These are phyloP conservation scores for Metallyticus violacea DNA, from an alignment of 2,888 invertebrate genomes.

Conservation along the genomic window DNA sequence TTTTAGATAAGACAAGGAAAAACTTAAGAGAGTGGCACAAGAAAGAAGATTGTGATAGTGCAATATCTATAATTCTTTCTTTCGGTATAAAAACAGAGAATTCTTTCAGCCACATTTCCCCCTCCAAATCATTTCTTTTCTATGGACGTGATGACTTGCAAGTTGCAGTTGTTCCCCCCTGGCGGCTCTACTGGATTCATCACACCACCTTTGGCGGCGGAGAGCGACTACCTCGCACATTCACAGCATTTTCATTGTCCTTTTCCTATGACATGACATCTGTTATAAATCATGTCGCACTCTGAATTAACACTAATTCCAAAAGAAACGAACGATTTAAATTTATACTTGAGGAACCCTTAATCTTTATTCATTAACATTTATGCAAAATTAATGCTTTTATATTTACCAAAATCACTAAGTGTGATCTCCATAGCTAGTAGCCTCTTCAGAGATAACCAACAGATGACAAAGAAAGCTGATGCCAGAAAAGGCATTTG, in stretches of 20 bases:
- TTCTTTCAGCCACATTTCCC: not conserved
- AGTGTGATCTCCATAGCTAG: no score
- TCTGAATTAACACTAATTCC: not conserved
- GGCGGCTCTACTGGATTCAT: not conserved
- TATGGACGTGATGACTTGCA: slow-evolving; percentile 7
- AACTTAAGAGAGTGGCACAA: not conserved
- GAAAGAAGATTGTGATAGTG: not conserved
- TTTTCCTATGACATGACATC: not conserved
- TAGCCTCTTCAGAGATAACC: no score
- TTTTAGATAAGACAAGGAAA: no score
- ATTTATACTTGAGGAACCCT: not conserved
- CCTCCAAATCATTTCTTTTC: not conserved
- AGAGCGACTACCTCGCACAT: not conserved
- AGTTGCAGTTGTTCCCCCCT: not conserved
- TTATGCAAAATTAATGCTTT: not conserved
- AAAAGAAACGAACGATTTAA: not conserved
- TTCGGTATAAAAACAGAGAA: not conserved
- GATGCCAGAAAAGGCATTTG: no score
- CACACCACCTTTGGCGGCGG: not conserved
- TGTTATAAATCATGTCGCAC: not conserved
- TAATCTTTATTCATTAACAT: not conserved
- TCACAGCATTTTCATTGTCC: not conserved
- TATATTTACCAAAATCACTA: not conserved
- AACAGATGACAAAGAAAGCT: no score
- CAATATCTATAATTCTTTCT: not conserved